Evolutionary conservation across 2,888 invertebrate species (phyloP).

Genomic region (Melipona beecheii): DNA sequence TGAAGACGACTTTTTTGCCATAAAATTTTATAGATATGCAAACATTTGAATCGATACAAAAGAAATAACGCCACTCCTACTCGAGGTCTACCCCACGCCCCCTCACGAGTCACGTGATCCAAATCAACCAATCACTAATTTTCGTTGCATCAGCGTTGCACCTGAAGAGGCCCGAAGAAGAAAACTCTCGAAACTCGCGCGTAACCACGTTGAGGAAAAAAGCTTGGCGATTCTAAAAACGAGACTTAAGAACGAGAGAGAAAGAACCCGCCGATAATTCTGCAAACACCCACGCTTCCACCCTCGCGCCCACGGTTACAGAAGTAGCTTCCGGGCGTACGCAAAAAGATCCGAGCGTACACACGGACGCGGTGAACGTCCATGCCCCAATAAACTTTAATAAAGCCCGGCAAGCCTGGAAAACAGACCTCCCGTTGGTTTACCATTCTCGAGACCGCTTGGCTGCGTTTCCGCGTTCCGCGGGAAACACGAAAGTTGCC

Average conservation of each 20-base stretch:
- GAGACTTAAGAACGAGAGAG: too few species aligned
- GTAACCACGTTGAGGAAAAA: not conserved
- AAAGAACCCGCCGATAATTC: not conserved
- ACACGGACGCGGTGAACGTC: not conserved
- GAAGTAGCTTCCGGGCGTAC: not conserved
- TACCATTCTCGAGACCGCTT: not conserved
- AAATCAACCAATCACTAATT: too few species aligned
- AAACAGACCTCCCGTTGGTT: not conserved
- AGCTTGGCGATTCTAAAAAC: too few species aligned
- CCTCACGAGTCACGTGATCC: not conserved
- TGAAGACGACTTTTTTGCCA: too few species aligned
- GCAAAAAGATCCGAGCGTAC: not conserved
- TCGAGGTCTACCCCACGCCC: too few species aligned
- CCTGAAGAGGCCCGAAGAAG: too few species aligned
- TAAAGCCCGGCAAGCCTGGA: conserved; percentile 8
- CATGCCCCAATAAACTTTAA: conserved; percentile 12
- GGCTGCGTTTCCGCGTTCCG: not conserved
- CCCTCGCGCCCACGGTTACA: not conserved
- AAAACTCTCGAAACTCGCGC: not conserved
- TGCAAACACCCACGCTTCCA: conserved; percentile 12
- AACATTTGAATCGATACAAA: too few species aligned
- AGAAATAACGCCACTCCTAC: too few species aligned
- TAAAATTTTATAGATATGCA: too few species aligned
- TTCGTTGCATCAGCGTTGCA: too few species aligned
- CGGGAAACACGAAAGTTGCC: not conserved